phyloP scores from a whole-genome alignment of 2,113 vertebrate genomes.

The Daubentonia madagascariensis region DNA sequence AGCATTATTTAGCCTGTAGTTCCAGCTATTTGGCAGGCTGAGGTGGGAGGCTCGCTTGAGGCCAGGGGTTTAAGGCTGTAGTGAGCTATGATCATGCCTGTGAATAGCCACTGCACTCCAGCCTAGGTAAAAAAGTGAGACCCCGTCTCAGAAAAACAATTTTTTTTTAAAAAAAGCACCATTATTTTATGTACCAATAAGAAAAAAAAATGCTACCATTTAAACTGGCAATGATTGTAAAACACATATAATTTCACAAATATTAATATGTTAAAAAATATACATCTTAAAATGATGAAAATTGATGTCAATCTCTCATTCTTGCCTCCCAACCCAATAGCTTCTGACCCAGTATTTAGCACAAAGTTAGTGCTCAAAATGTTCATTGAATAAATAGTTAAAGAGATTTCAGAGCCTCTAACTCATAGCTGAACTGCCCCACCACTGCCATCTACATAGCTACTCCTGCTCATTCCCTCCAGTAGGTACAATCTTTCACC shows the following conservation, averaged over 20 bases:
- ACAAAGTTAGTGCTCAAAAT: not conserved
- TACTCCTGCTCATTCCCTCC: not conserved
- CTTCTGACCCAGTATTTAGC: not conserved
- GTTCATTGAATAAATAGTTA: not conserved
- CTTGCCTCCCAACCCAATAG: not conserved
- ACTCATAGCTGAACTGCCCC: not conserved
- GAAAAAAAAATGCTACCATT: not conserved
- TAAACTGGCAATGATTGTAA: not conserved
- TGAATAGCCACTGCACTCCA: too few species aligned
- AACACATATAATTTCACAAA: not conserved
- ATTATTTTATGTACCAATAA: not conserved
- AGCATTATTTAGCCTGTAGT: not conserved
- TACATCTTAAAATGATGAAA: not conserved
- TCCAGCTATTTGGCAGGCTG: too few species aligned
- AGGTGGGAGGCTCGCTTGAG: too few species aligned
- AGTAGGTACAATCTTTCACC: not conserved
- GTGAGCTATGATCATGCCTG: too few species aligned
- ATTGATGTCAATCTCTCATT: not conserved
- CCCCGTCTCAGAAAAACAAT: too few species aligned
- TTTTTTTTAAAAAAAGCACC: not conserved
- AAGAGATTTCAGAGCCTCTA: not conserved
- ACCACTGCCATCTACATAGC: not conserved
- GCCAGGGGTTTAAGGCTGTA: too few species aligned
- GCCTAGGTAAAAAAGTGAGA: too few species aligned
- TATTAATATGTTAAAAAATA: slow-evolving; percentile 1